phyloP scores from a whole-genome alignment of 2,888 invertebrate genomes.

The Priocnemis perturbator region DNA sequence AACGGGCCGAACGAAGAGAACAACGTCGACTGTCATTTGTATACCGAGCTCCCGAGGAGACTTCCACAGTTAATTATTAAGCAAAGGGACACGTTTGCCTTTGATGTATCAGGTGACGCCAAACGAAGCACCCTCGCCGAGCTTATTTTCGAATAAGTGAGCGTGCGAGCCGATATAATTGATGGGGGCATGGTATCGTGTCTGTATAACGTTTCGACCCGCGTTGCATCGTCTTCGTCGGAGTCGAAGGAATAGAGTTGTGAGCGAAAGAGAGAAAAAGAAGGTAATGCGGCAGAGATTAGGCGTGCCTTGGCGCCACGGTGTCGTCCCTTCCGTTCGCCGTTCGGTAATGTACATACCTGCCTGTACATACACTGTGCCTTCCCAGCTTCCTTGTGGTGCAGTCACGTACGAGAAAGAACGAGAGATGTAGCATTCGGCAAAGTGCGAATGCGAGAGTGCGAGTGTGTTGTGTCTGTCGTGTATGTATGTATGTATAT shows the following conservation, averaged over 20 bases:
- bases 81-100: too few relatives aligned
- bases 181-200: too few relatives aligned
- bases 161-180: too few relatives aligned
- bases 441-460: slow-evolving; percentile 1
- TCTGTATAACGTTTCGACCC: background rate
- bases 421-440: too few relatives aligned
- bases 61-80: background rate
- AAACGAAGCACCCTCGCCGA: too few relatives aligned
- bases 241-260: background rate
- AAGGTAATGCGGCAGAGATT: slow-evolving; percentile 10
- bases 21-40: slow-evolving; percentile 33
- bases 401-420: slow-evolving; percentile 41
- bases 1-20: slow-evolving; percentile 8
- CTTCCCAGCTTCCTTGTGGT: slow-evolving; percentile 63
- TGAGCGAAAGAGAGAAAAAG: slow-evolving; percentile 9
- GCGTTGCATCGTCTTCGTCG: background rate
- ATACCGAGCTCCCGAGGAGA: too few relatives aligned
- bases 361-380: slow-evolving; percentile 63
- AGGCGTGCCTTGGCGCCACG: slow-evolving; percentile 38
- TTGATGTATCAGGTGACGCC: too few relatives aligned
- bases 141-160: too few relatives aligned
- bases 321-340: slow-evolving; percentile 41
- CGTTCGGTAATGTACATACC: slow-evolving; percentile 51
- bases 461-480: slow-evolving; percentile 18
- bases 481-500: too few relatives aligned